Percentiles rank a stretch among this genome's conserved stretches.
Conservation (phyloP, 2,888 invertebrate genomes). For the Diadegma fenestrale region DNA sequence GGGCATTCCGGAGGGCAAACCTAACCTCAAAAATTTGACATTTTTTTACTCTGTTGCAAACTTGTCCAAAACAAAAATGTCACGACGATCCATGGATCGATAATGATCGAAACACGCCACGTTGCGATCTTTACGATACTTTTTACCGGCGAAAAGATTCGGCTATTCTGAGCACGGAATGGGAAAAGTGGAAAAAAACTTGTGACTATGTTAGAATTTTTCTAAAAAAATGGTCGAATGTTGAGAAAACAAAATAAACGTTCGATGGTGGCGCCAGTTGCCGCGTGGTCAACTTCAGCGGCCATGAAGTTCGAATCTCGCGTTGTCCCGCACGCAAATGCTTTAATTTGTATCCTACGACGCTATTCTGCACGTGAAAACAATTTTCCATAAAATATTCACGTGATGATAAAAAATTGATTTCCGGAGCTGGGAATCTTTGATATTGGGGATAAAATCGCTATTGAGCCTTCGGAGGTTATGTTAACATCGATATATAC, state of each 20-base stretch:
- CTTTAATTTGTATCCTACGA: slow-evolving; percentile 22
- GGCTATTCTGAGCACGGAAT: not conserved
- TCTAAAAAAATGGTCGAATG: not conserved
- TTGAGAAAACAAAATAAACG: not conserved
- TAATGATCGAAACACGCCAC: not conserved
- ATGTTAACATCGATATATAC: slow-evolving; percentile 6
- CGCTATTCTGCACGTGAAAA: slow-evolving; percentile 72
- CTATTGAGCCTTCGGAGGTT: slow-evolving; percentile 7
- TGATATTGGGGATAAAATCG: not conserved
- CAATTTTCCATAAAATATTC: slow-evolving; percentile 35
- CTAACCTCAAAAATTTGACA: slow-evolving; percentile 13
- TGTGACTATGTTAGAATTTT: not conserved
- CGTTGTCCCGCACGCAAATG: not conserved
- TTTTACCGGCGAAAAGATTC: too few relatives aligned
- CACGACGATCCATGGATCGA: not conserved
- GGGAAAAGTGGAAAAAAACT: not conserved
- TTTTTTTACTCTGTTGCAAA: not conserved
- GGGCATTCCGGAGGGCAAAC: not conserved
- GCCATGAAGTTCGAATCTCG: slow-evolving; percentile 22
- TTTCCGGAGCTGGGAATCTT: slow-evolving; percentile 1
- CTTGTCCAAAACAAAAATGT: not conserved
- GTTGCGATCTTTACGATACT: not conserved
- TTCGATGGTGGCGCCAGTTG: not conserved
- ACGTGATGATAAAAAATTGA: slow-evolving; percentile 4
- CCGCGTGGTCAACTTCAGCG: not conserved